These are phyloP conservation scores for Montipora efflorescens DNA, from an alignment of 64 coral and sea anemone genomes.

Conservation along the genomic window DNA sequence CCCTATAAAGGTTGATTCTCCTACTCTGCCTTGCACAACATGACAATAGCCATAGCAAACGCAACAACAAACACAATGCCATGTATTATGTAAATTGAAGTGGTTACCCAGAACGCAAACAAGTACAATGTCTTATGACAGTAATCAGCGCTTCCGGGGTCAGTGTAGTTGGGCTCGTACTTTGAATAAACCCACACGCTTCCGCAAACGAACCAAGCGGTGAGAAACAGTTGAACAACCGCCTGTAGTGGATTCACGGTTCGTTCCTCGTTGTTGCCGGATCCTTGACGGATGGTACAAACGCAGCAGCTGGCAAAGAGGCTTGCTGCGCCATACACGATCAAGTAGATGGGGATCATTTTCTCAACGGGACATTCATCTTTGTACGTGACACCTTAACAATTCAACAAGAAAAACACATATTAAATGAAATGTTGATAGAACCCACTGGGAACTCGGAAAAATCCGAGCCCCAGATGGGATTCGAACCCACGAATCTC, in stretches of 20 bases:
- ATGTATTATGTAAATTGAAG: background rate
- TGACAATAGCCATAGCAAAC: background rate
- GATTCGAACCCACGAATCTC: too few species aligned
- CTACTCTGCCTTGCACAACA: conserved; percentile 9
- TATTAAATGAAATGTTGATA: too few species aligned
- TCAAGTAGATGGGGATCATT: conserved; percentile 67
- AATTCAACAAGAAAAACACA: background rate
- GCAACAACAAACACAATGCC: background rate
- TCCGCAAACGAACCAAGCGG: conserved; percentile 56
- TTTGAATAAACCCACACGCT: conserved; percentile 62
- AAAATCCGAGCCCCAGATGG: too few species aligned
- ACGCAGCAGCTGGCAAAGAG: conserved; percentile 15
- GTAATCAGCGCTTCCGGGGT: background rate
- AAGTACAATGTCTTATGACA: conserved; percentile 61
- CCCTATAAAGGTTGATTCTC: too few species aligned
- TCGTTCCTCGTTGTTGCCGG: background rate
- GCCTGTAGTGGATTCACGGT: conserved; percentile 22
- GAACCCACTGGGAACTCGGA: too few species aligned
- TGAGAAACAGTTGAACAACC: conserved; percentile 17
- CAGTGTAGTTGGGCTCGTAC: conserved; percentile 57
- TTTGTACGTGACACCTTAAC: conserved; percentile 34
- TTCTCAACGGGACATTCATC: conserved; percentile 41
- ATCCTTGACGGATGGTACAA: background rate
- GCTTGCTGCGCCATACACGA: conserved; percentile 38
- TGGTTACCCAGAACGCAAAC: conserved; percentile 54